A percentile compares a stretch with the other conserved stretches of the same genome.
Conservation (phyloP, 2,797 vertebrate species). For the Leptoclinus maculatus region DNA sequence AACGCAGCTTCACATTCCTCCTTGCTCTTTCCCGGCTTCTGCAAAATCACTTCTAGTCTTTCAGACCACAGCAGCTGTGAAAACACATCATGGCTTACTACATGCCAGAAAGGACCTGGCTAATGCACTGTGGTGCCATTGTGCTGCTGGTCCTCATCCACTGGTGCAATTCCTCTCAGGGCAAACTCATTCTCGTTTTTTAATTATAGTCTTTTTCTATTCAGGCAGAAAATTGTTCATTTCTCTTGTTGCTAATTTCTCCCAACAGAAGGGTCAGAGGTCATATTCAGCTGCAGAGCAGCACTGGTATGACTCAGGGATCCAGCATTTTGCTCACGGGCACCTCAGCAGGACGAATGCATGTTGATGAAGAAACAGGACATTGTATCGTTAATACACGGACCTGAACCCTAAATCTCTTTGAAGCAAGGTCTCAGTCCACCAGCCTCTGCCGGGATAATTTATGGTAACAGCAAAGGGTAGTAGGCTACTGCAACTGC, state of each 20-base stretch:
- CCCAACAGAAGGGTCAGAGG: slow-evolving; percentile 1
- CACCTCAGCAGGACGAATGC: slow-evolving; percentile 8
- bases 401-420: background rate
- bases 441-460: background rate
- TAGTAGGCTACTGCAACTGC: background rate
- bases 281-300: slow-evolving; percentile 1
- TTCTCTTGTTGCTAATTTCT: slow-evolving; percentile 2
- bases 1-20: slow-evolving; percentile 78
- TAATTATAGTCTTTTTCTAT: background rate
- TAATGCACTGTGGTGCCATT: slow-evolving; percentile 50
- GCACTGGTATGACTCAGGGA: background rate
- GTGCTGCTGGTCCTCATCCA: slow-evolving; percentile 33
- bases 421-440: background rate
- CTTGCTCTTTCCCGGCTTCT: slow-evolving; percentile 61
- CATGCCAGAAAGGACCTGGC: slow-evolving; percentile 54
- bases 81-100: slow-evolving; percentile 69
- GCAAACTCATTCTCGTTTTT: slow-evolving; percentile 5
- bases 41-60: slow-evolving; percentile 69
- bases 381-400: background rate
- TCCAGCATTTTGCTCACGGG: background rate
- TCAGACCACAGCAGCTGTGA: slow-evolving; percentile 75
- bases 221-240: background rate
- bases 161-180: background rate
- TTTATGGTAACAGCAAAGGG: background rate
- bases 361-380: background rate